Base-by-base conservation (phyloP, 1,140 invertebrate species). In the Tetramorium simillimum region DNA sequence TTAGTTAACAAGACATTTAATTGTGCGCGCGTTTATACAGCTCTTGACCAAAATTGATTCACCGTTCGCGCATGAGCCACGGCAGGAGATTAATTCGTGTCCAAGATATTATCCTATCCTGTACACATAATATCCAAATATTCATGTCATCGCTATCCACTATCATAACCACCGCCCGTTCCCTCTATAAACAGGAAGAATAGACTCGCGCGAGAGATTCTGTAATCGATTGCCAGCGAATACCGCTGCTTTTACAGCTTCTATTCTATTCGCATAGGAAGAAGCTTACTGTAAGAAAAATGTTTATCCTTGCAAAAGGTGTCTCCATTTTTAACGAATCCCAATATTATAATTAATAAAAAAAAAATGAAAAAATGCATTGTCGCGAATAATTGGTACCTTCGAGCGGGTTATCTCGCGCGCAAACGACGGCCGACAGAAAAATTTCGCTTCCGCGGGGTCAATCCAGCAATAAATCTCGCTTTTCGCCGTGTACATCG, bases 11-110 rank as follows among this genome's bases (percentile, higher is more conserved):
- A 73, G 53, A 62, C 72, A 60, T 75, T 24, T 37, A 84, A 67
- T 33, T 43, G 77, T 21, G 53, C 24, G 43, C 33, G 0, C 37
- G 46, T 53, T 37, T 24, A 43, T 12, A 43, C 33, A 24, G 37
- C 63, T 43, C 28, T 81, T 81, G 65, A 70, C 65, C 78, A 58
- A 81, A 81, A 81, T 81, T 81, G 78, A 70, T 81, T 81, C 78
- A 56, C 65, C 70, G 51, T 70, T 81, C 63, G 78, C 51, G 18
- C 37, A 40, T 33, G 65, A 56, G 33, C 67, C 21, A 14, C 21
- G 37, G 33, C 37, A 9, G 10, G 49, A 24, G 51, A 81, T 81
- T 81, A 81, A 81, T 81, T 81, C 65, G 21, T 56, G 33, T 81
- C 10, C 78, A 81, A 81, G 78, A 81, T 81, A 70, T 70, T 81